Conservation (phyloP, 2,797 vertebrate species). For the Sylvilagus floridanus region DNA sequence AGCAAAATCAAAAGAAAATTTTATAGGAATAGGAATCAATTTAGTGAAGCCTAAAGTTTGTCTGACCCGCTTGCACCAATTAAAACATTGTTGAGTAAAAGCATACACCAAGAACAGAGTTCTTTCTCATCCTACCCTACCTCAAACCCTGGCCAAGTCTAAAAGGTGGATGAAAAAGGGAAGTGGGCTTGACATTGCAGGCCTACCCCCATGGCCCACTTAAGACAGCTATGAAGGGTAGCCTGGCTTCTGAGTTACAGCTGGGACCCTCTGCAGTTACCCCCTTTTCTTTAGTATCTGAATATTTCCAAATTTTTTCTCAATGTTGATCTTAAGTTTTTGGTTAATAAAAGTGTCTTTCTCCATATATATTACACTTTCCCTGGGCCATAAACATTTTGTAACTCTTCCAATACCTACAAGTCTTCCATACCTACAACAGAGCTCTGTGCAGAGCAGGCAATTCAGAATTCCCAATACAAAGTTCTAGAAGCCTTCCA, state of each 20-base stretch:
- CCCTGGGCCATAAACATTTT: conserved; percentile 62
- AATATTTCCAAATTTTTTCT: conserved; percentile 39
- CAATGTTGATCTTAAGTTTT: conserved; percentile 57
- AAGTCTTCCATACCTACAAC: conserved; percentile 59
- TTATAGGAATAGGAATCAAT: not conserved
- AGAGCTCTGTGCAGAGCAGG: conserved; percentile 48
- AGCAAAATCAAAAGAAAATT: not conserved
- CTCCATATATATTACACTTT: conserved; percentile 38
- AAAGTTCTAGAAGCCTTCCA: conserved; percentile 25
- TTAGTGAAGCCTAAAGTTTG: not conserved
- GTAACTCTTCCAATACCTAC: conserved; percentile 56
- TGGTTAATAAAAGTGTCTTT: conserved; percentile 70
- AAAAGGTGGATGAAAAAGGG: not conserved
- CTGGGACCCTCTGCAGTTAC: not conserved
- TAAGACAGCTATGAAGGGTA: not conserved
- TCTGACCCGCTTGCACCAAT: not conserved
- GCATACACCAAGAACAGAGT: not conserved
- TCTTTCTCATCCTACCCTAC: not conserved
- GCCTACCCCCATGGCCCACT: not conserved
- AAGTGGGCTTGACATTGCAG: not conserved
- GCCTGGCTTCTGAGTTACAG: not conserved
- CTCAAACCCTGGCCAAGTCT: not conserved
- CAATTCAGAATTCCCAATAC: conserved; percentile 39
- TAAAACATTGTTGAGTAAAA: conserved; percentile 4
- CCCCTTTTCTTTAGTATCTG: conserved; percentile 31